These are phyloP conservation scores for Thaumetopoea pityocampa DNA, from an alignment of 1,140 invertebrate species.

Conservation along the genomic window DNA sequence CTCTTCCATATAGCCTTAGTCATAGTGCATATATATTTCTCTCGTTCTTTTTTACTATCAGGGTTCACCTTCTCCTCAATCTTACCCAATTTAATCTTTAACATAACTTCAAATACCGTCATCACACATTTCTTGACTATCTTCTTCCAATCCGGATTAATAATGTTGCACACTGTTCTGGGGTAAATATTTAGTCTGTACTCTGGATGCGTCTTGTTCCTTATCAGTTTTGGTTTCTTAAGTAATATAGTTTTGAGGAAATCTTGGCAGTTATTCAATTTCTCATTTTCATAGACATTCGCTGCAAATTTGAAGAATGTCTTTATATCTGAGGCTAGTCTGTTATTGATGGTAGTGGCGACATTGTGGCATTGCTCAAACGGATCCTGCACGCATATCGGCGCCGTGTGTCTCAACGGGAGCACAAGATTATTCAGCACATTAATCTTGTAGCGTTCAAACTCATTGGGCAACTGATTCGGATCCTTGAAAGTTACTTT, in stretches of 20 bases:
- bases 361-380: slow-evolving; percentile 73
- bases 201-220: slow-evolving; percentile 20
- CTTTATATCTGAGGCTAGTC: slow-evolving; percentile 30
- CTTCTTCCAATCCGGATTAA: slow-evolving; percentile 34
- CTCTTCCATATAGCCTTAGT: slow-evolving; percentile 46
- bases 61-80: slow-evolving; percentile 28
- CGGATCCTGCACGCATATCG: slow-evolving; percentile 74
- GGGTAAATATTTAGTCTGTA: slow-evolving; percentile 34
- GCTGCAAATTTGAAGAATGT: slow-evolving; percentile 40
- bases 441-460: slow-evolving; percentile 45
- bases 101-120: slow-evolving; percentile 36
- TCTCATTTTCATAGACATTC: slow-evolving; percentile 34
- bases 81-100: slow-evolving; percentile 29
- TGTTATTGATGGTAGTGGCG: slow-evolving; percentile 40
- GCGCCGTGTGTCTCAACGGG: slow-evolving; percentile 41
- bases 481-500: slow-evolving; percentile 39
- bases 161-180: slow-evolving; percentile 23
- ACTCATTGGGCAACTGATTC: slow-evolving; percentile 27
- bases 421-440: slow-evolving; percentile 11
- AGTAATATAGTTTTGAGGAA: slow-evolving; percentile 40
- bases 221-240: slow-evolving; percentile 28
- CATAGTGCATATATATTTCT: slow-evolving; percentile 28
- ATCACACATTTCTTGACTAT: slow-evolving; percentile 26
- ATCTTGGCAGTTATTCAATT: slow-evolving; percentile 14
- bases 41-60: slow-evolving; percentile 27